Base-by-base conservation (phyloP, 92 coral and sea anemone genomes). In the Umimayanthus chanpuru region DNA sequence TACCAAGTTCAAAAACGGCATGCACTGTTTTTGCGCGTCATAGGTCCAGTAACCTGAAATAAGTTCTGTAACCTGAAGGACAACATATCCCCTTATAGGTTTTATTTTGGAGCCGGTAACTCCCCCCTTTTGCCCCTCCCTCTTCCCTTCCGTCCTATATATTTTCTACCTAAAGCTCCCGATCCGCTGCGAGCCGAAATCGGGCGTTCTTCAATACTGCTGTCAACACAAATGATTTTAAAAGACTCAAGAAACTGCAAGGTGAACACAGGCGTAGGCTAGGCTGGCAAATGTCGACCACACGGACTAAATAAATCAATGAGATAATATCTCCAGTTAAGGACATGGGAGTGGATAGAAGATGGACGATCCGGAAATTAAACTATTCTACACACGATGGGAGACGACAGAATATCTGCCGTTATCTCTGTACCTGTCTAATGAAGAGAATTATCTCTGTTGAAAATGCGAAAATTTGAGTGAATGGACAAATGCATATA, bases 361-460 rank as follows among this genome's bases (percentile, higher is more conserved):
- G 2, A 61, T 61, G 67, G 67, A 61, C 6, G 68, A 61, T 61
- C 68, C 68, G 68, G 68, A 61, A 61, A 61, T 61, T 61, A 61
- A 61, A 61, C 68, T 61, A 61, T 61, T 61, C 25, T 26, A 61
- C 14, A 61, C 12, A 20, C 25, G 25, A 12, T 61, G 14, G 25
- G 23, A 18, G 68, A 18, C 68, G 68, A 61, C 68, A 75, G 11
- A 75, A 39, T 16, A 43, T 50, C 15, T 75, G 79, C 79, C 79
- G 44, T 75, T 75, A 75, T 75, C 79, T 39, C 25, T 43, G 6
- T 25, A 39, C 28, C 79, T 75, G 79, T 40, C 79, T 75, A 41
- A 36, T 4, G 20, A 32, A 75, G 79, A 75, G 12, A 38, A 75
- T 16, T 75, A 38, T 75, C 79, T 18, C 79, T 18, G 68, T 2